These are phyloP conservation scores for Digitonthophagus gazella DNA, from an alignment of 2,888 invertebrate genomes.

Conservation along the genomic window DNA sequence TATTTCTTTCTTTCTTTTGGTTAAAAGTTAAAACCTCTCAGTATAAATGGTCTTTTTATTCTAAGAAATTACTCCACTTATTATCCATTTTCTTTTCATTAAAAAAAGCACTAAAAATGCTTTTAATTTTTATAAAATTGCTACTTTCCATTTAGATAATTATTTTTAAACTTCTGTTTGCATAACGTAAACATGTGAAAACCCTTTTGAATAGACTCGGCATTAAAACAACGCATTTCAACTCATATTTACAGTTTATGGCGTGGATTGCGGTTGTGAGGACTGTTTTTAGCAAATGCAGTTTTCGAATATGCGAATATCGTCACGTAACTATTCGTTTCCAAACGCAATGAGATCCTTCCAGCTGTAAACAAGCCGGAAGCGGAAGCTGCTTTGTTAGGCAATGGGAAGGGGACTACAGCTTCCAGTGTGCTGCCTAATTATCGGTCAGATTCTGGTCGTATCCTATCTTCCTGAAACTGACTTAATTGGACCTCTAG, in stretches of 20 bases:
- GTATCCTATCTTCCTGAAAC: background rate
- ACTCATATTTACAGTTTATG: background rate
- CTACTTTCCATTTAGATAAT: too few species aligned
- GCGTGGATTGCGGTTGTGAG: background rate
- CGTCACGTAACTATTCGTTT: background rate
- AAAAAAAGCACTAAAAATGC: too few species aligned
- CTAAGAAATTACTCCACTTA: too few species aligned
- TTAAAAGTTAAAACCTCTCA: too few species aligned
- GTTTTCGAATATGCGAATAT: background rate
- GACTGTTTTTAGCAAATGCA: background rate
- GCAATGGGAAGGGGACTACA: background rate
- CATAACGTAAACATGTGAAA: too few species aligned
- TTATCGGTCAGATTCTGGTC: background rate
- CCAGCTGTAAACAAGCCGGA: background rate
- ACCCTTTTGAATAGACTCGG: too few species aligned
- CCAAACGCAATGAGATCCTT: background rate
- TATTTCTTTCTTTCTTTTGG: too few species aligned
- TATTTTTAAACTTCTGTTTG: too few species aligned
- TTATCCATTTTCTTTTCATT: too few species aligned
- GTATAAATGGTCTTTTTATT: too few species aligned
- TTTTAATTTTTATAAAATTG: too few species aligned
- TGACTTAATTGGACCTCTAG: background rate
- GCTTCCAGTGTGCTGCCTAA: background rate
- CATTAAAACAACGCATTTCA: too few species aligned
- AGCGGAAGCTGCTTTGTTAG: background rate